Percentiles rank a stretch among this genome's conserved stretches.
Conservation (phyloP, 2,113 vertebrate species). For the Alouatta palliata region DNA sequence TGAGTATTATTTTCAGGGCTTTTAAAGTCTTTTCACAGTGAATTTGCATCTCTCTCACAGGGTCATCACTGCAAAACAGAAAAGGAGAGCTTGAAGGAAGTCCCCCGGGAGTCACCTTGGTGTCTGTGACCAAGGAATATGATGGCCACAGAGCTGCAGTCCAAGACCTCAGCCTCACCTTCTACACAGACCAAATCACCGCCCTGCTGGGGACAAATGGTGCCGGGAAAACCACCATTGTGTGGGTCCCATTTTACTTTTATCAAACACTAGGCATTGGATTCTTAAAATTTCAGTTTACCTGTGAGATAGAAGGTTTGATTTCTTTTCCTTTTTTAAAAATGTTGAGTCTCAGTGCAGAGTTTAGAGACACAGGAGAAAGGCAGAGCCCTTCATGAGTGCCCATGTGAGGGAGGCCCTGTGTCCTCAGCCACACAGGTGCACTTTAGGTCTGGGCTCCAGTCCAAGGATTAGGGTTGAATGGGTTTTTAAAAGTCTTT, state of each 20-base stretch:
- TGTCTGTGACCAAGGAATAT: conserved; percentile 82
- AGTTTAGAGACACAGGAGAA: background rate
- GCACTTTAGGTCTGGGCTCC: background rate
- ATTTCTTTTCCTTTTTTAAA: background rate
- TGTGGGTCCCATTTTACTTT: conserved; percentile 70
- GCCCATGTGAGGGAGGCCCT: rapidly evolving
- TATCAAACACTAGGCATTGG: rapidly evolving
- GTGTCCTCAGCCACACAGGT: rapidly evolving
- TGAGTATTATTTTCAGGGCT: rapidly evolving
- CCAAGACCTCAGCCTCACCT: conserved; percentile 82
- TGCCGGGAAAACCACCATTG: conserved; percentile 84
- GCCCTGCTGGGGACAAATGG: conserved; percentile 82
- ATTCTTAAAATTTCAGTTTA: background rate
- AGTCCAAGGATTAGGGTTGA: background rate
- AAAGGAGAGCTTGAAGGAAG: background rate
- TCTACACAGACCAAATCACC: conserved; percentile 82
- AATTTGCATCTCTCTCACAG: conserved; percentile 39
- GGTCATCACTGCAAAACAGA: rapidly evolving
- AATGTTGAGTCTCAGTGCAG: background rate
- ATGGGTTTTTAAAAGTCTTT: background rate
- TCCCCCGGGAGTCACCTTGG: conserved; percentile 36
- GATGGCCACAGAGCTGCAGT: conserved; percentile 51
- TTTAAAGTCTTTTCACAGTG: background rate
- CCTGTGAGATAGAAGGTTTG: background rate
- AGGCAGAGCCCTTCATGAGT: background rate